These are phyloP conservation scores for Dysmachus trigonus DNA, from an alignment of 2,888 invertebrate species.

Conservation along the genomic window DNA sequence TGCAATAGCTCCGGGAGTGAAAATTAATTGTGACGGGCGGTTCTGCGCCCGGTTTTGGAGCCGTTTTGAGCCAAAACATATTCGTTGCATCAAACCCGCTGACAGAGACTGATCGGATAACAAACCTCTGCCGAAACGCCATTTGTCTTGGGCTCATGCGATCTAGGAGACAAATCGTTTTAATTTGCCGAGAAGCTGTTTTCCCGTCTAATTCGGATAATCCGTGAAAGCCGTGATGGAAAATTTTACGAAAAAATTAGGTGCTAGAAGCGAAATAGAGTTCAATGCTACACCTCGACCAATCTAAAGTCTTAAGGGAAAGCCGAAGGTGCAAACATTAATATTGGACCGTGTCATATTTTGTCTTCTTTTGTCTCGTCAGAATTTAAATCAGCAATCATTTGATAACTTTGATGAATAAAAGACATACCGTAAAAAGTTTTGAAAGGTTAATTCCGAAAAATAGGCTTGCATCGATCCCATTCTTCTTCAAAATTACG, in stretches of 20 bases:
- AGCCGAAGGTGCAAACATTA: not conserved
- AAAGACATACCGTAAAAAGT: not conserved
- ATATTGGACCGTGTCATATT: not conserved
- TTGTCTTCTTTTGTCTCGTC: not conserved
- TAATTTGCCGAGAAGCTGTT: not conserved
- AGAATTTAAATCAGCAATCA: not conserved
- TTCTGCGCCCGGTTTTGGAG: not conserved
- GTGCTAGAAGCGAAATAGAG: not conserved
- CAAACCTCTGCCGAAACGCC: not conserved
- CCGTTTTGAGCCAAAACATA: not conserved
- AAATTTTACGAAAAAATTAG: not conserved
- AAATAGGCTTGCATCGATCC: not conserved
- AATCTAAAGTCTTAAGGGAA: not conserved
- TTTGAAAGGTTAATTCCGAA: not conserved
- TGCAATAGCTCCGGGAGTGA: not conserved
- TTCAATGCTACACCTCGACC: not conserved
- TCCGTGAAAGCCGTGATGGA: not conserved
- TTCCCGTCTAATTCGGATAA: not conserved
- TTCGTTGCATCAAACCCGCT: not conserved
- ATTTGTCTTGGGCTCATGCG: not conserved
- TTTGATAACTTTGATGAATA: not conserved
- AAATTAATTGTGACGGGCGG: not conserved
- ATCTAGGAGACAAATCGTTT: not conserved
- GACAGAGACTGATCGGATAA: not conserved
- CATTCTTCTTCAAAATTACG: not conserved